Percentiles rank a stretch among this genome's conserved stretches.
phyloP scores from a whole-genome alignment of 2,888 invertebrate species.

The Patella caerulea region DNA sequence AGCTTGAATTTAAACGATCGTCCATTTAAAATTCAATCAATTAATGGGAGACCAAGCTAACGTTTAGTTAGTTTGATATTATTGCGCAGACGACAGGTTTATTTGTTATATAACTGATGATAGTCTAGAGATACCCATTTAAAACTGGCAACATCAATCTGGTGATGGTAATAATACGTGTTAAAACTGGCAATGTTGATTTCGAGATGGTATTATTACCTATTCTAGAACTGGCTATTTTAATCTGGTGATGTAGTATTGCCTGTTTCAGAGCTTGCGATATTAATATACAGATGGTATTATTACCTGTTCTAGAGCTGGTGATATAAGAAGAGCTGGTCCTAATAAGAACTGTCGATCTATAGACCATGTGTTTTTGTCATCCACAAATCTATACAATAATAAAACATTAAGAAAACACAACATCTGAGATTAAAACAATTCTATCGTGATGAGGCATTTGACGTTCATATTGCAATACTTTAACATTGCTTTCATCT shows the following conservation, averaged over 20 bases:
- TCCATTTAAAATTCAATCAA: too few species aligned
- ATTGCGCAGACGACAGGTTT: neutral
- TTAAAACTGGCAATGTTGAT: neutral
- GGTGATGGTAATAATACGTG: neutral
- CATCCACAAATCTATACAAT: slow-evolving; percentile 43
- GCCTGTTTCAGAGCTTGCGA: slow-evolving; percentile 40
- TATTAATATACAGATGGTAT: neutral
- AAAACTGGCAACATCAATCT: slow-evolving; percentile 31
- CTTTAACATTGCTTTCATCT: too few species aligned
- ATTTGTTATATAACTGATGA: neutral
- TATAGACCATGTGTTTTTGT: slow-evolving; percentile 41
- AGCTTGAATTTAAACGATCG: too few species aligned
- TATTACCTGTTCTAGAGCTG: slow-evolving; percentile 49
- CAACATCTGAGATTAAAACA: too few species aligned
- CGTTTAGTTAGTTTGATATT: neutral
- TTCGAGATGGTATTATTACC: neutral
- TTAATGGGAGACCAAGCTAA: too few species aligned
- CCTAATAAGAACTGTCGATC: slow-evolving; percentile 66
- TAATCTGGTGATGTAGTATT: neutral
- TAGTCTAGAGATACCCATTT: neutral
- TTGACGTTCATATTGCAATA: too few species aligned
- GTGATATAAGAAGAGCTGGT: slow-evolving; percentile 66
- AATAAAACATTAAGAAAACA: too few species aligned
- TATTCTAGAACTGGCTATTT: neutral
- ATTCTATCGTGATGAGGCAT: too few species aligned